phyloP scores from a whole-genome alignment of 1,140 invertebrate genomes.

The Branchinecta lynchi region DNA sequence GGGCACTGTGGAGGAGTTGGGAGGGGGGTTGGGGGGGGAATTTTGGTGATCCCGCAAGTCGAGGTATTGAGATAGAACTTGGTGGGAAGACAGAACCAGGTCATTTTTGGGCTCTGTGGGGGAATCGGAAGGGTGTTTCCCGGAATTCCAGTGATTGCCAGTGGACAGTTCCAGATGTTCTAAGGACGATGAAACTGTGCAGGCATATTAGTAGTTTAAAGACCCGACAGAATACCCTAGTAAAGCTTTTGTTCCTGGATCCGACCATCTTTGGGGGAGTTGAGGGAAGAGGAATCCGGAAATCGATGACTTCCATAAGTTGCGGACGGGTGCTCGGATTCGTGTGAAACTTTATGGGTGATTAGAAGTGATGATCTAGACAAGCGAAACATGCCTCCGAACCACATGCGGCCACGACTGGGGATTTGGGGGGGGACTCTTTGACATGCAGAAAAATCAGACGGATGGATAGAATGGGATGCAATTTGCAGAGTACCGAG shows the following conservation, averaged over 20 bases:
- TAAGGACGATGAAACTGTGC: too few relatives aligned
- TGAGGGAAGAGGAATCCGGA: neutral
- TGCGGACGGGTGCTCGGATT: neutral
- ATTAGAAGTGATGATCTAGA: neutral
- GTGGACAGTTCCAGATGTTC: too few relatives aligned
- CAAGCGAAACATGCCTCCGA: neutral
- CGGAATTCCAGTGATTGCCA: too few relatives aligned
- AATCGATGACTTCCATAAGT: neutral
- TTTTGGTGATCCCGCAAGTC: too few relatives aligned
- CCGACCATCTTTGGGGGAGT: neutral
- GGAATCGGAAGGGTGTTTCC: neutral
- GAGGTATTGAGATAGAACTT: constrained; percentile 4
- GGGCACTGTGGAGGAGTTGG: too few relatives aligned
- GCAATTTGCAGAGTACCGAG: too few relatives aligned
- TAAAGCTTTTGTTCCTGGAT: neutral
- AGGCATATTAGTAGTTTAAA: too few relatives aligned
- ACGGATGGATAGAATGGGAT: too few relatives aligned
- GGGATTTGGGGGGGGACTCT: neutral
- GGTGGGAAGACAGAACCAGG: constrained; percentile 4
- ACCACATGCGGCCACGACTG: neutral
- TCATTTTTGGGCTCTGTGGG: neutral
- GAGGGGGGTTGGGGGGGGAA: too few relatives aligned
- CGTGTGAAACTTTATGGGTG: constrained; percentile 1
- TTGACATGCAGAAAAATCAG: too few relatives aligned
- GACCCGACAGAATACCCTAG: too few relatives aligned